These are phyloP conservation scores for Lepisosteus oculatus DNA, from an alignment of 2,113 vertebrate species.

Conservation along the genomic window DNA sequence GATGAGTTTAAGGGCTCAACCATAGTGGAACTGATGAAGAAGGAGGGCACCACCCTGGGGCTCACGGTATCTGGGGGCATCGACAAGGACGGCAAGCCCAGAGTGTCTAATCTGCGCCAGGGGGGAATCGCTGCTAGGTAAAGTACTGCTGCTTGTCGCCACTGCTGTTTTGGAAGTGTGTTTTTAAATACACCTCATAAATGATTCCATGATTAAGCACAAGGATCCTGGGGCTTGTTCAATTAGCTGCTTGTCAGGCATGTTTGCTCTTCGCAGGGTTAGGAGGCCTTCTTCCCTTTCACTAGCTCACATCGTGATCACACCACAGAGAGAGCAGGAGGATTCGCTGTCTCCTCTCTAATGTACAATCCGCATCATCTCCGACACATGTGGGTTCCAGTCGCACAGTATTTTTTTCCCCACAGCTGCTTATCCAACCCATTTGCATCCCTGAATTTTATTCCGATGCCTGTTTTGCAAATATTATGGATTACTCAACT, in stretches of 20 bases:
- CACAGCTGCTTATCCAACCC: no score
- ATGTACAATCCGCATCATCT: no score
- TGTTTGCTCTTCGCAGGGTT: neutral
- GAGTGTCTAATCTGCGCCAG: constrained; percentile 94
- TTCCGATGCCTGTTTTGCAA: no score
- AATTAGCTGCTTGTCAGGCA: neutral
- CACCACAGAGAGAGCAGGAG: no score
- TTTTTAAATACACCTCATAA: neutral
- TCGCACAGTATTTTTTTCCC: no score
- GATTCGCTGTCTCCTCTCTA: no score
- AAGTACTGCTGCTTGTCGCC: constrained; percentile 17
- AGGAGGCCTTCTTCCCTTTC: neutral
- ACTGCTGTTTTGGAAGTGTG: constrained; percentile 1
- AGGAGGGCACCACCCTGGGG: constrained; percentile 94
- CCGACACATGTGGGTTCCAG: no score
- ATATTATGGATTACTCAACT: no score
- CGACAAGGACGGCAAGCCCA: constrained; percentile 93
- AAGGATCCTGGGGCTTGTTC: neutral
- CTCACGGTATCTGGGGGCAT: constrained; percentile 93
- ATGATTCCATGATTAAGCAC: neutral
- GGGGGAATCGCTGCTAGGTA: constrained; percentile 97
- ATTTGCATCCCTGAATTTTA: no score
- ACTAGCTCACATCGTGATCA: neutral
- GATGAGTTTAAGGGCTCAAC: constrained; percentile 95
- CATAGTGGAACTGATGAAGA: constrained; percentile 95